These are phyloP conservation scores for Onychomys torridus DNA, from an alignment of 2,797 vertebrate species.

Conservation along the genomic window DNA sequence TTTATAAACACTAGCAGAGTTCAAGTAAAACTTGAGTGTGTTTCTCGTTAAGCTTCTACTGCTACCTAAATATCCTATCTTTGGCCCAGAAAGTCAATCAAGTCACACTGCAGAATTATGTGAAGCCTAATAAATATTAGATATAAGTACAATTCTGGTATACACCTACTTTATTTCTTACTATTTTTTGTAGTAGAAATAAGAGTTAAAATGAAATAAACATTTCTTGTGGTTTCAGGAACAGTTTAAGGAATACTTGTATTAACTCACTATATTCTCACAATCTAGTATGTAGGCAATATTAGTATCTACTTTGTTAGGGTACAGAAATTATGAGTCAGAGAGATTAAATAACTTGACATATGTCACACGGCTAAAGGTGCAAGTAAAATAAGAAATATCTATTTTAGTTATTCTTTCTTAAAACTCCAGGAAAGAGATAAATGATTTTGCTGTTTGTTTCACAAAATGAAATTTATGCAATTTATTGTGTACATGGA, in stretches of 20 bases:
- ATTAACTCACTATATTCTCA: conserved; percentile 19
- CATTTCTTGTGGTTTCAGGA: neutral
- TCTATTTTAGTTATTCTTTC: neutral
- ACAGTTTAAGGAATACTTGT: neutral
- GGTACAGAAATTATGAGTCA: neutral
- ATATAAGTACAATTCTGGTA: neutral
- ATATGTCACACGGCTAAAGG: neutral
- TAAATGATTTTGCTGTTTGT: conserved; percentile 39
- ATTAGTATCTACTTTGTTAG: conserved; percentile 10
- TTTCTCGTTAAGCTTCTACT: neutral
- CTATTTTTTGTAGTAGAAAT: neutral
- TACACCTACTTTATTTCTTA: neutral
- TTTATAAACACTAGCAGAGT: neutral
- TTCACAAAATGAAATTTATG: conserved; percentile 49
- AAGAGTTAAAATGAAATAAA: conserved; percentile 44
- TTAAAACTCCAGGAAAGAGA: conserved; percentile 29
- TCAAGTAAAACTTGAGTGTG: conserved; percentile 20
- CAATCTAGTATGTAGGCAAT: neutral
- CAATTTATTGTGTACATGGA: neutral
- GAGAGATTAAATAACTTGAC: conserved; percentile 31
- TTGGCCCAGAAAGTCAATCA: neutral
- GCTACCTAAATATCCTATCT: neutral
- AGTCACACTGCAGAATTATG: neutral
- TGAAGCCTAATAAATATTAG: neutral
- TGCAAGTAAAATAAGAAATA: conserved; percentile 39